A percentile compares a stretch with the other conserved stretches of the same genome.
Evolutionary conservation across 1,140 invertebrate species (phyloP).

Genomic region (Linepithema humile): DNA sequence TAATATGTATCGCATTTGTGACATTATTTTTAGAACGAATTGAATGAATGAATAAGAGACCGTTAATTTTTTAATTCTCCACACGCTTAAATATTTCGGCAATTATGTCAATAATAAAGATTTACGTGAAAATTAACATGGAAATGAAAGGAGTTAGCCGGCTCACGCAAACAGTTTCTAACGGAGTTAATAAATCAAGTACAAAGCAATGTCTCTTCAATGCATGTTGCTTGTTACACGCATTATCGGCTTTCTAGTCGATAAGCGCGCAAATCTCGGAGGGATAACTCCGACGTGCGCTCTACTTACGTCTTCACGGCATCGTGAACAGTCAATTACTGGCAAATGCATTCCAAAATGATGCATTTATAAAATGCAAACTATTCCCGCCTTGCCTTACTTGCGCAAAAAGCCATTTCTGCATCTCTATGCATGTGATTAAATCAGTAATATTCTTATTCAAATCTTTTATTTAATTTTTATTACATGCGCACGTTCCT

Average conservation of each 20-base stretch:
- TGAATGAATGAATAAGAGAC: background rate
- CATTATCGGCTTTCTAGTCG: slow-evolving; percentile 66
- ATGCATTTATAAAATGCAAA: slow-evolving; percentile 20
- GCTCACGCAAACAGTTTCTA: background rate
- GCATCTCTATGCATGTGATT: background rate
- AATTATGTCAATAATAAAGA: background rate
- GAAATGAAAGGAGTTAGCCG: background rate
- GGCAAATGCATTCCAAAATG: slow-evolving; percentile 9
- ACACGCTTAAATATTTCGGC: background rate
- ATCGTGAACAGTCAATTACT: slow-evolving; percentile 46
- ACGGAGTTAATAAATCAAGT: background rate
- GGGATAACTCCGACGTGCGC: slow-evolving; percentile 4
- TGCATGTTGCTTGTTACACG: background rate
- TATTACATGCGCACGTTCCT: background rate
- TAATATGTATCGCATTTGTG: background rate
- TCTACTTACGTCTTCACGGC: slow-evolving; percentile 33
- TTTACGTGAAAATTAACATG: no score
- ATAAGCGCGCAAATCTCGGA: slow-evolving; percentile 50
- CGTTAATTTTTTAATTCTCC: background rate
- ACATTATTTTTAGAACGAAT: background rate
- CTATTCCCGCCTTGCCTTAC: background rate
- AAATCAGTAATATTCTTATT: background rate
- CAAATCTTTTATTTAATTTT: slow-evolving; percentile 37
- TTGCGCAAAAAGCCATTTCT: background rate
- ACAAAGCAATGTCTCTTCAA: background rate